Evolutionary conservation across 2,888 invertebrate genomes (phyloP), one percentile per base, ranked within the genome.

Genomic region (Dryobota labecula): DNA sequence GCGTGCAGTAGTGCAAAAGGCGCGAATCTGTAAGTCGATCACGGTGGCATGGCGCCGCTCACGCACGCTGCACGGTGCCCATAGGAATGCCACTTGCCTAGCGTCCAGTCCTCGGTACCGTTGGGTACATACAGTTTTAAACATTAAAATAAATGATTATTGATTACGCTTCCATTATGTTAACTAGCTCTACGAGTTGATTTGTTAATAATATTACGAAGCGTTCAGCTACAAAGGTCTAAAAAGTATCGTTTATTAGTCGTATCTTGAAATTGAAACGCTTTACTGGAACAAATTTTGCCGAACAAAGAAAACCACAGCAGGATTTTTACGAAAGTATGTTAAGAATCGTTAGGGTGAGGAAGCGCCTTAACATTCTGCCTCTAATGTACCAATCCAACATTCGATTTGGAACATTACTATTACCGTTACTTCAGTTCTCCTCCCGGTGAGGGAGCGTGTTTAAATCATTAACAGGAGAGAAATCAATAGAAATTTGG

Each of bases 81-180:
- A 58, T 43, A 85, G 81, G 85, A 85, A 85, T 85, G 85, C 81
- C 70, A 79, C 83, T 72, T 62, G 76, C 76, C 76, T 73, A 71
- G 71, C 84, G 76, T 78, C 80, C 75, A 76, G 57, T 63, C 77
- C 63, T 72, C 65, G 27, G 77, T 84, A 84, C 84, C 84, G 84
- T 84, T 84, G 81, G 61, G 64, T 76, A 77, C 58, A 76, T 57
- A 75, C 73, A 78, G 73, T 78, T 73, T 82, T 67, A 47, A 73
- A 69, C 72, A 78, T 78, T 83, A 78, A 67, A 78, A 79, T 78
- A 81, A 78, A 83, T 82, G 33, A 82, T 76, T 75, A 73, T 70
- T 82, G 65, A 79, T 80, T 70, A 79, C 49, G 38, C 27, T 51
- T 65, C 61, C 36, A 61, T 64, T 79, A 43, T 24, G 41, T 60